Evolutionary conservation across 2,888 invertebrate species (phyloP).

Genomic region (Anaspis maculata): DNA sequence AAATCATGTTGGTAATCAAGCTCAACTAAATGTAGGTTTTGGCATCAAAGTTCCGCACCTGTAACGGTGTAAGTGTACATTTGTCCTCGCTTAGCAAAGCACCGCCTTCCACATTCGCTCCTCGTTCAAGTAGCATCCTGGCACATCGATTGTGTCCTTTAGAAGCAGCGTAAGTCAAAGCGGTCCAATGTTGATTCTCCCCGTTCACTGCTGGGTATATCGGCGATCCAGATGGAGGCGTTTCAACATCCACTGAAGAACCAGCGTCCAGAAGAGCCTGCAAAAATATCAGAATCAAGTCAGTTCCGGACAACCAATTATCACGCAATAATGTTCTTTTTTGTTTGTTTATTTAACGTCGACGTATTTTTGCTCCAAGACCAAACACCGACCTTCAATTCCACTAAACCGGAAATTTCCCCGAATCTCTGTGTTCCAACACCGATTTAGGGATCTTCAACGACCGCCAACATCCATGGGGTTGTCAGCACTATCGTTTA

Average conservation of each 20-base stretch:
- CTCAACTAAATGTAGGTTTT: too few species aligned
- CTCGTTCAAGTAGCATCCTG: slow-evolving; percentile 63
- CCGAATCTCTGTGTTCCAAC: too few species aligned
- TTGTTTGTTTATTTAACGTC: too few species aligned
- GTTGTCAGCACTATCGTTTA: too few species aligned
- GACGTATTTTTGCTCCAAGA: too few species aligned
- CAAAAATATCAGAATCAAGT: slow-evolving; percentile 14
- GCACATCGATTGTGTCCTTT: slow-evolving; percentile 48
- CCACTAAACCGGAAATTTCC: too few species aligned
- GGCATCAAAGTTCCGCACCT: too few species aligned
- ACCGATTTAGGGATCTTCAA: too few species aligned
- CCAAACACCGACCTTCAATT: too few species aligned
- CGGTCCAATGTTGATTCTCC: slow-evolving; percentile 79
- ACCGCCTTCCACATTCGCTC: slow-evolving; percentile 81
- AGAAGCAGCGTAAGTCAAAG: slow-evolving; percentile 73
- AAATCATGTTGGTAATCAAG: too few species aligned
- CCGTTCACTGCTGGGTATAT: slow-evolving; percentile 46
- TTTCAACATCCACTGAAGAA: slow-evolving; percentile 75
- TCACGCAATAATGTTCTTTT: background rate
- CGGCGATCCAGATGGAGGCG: slow-evolving; percentile 51
- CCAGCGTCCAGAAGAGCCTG: slow-evolving; percentile 56
- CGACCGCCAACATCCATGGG: too few species aligned
- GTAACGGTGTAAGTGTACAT: slow-evolving; percentile 79
- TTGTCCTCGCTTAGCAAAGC: slow-evolving; percentile 75
- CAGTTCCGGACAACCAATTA: background rate